Conservation (phyloP, 2,797 vertebrate genomes). For the Erethizon dorsatum region DNA sequence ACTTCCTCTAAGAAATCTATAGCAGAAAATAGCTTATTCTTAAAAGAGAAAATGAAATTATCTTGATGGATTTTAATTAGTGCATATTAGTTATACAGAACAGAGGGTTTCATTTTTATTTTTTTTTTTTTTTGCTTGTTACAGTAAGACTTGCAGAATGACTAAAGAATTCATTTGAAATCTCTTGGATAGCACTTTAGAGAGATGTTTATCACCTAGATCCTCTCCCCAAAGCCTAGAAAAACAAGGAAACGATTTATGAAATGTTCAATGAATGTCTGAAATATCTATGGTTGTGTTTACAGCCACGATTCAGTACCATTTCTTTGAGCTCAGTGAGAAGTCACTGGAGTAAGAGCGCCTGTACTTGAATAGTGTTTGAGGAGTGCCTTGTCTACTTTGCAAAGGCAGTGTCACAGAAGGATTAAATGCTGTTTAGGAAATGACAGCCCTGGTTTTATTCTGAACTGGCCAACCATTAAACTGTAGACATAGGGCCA, state of each 20-base stretch:
- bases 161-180: constrained; percentile 67
- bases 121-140: background rate
- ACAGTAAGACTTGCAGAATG: constrained; percentile 68
- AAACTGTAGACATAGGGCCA: background rate
- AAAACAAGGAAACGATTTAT: constrained; percentile 65
- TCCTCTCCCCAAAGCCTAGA: constrained; percentile 46
- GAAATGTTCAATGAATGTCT: constrained; percentile 25
- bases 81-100: background rate
- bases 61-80: background rate
- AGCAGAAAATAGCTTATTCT: constrained; percentile 8
- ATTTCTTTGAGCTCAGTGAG: constrained; percentile 7
- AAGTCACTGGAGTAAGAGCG: background rate
- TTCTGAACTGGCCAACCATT: background rate
- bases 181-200: constrained; percentile 64
- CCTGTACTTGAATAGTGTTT: background rate
- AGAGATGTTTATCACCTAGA: constrained; percentile 59
- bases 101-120: background rate
- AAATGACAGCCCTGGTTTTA: background rate
- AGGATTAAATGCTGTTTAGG: background rate
- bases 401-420: background rate
- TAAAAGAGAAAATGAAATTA: background rate
- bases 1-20: background rate
- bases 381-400: background rate
- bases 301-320: background rate
- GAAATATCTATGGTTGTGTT: background rate